phyloP scores from a whole-genome alignment of 2,797 vertebrate genomes.

The Lutjanus argentimaculatus region DNA sequence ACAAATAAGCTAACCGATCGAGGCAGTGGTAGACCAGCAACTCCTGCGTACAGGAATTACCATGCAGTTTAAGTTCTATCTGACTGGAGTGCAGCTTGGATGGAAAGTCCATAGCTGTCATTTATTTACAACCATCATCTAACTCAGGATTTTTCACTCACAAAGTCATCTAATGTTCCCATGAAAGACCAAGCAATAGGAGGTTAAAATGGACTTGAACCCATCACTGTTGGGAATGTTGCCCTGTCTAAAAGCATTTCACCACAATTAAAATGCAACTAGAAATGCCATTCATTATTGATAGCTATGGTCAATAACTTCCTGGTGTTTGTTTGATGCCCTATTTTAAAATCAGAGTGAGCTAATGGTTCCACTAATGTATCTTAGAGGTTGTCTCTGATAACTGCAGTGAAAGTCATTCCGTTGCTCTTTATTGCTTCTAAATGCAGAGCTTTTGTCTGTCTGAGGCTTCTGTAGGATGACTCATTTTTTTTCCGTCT shows the following conservation, averaged over 20 bases:
- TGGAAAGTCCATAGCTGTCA: too few species aligned
- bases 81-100: too few species aligned
- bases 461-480: background rate
- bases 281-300: slow-evolving; percentile 43
- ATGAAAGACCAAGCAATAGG: too few species aligned
- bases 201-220: too few species aligned
- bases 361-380: slow-evolving; percentile 22
- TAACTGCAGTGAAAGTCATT: background rate
- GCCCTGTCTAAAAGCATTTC: slow-evolving; percentile 24
- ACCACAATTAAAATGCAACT: slow-evolving; percentile 38
- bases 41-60: too few species aligned
- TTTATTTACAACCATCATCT: too few species aligned
- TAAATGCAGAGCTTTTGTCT: background rate
- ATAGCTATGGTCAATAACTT: slow-evolving; percentile 39
- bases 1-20: too few species aligned
- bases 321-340: slow-evolving; percentile 34
- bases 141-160: too few species aligned
- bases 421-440: slow-evolving; percentile 1
- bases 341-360: background rate
- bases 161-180: too few species aligned
- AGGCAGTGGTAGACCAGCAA: too few species aligned
- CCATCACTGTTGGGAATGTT: slow-evolving; percentile 8
- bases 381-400: slow-evolving; percentile 7
- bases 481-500: background rate
- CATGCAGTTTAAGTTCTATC: too few species aligned